Percentiles rank a stretch among this genome's conserved stretches.
Conservation (phyloP, 2,113 vertebrate genomes). For the Excalfactoria chinensis region DNA sequence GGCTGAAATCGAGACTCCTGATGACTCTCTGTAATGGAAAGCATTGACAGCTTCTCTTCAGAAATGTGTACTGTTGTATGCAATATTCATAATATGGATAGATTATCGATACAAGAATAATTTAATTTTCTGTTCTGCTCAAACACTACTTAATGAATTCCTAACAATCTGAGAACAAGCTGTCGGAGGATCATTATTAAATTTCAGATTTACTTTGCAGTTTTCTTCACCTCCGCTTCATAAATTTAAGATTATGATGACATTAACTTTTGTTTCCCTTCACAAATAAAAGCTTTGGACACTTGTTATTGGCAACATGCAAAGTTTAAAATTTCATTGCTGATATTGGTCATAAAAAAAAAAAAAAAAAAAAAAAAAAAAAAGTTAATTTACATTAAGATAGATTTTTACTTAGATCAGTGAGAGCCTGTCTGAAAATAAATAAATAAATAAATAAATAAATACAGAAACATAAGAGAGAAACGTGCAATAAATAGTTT, state of each 20-base stretch:
- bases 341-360: background rate
- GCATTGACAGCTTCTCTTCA: conserved; percentile 67
- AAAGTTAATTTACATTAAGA: conserved; percentile 6
- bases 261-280: conserved; percentile 64
- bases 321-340: conserved; percentile 28
- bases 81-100: conserved; percentile 76
- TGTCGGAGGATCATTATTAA: conserved; percentile 70
- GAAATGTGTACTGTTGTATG: conserved; percentile 64
- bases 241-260: conserved; percentile 67
- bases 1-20: conserved; percentile 68
- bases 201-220: conserved; percentile 72
- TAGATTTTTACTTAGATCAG: conserved; percentile 12
- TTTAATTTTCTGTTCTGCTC: conserved; percentile 76
- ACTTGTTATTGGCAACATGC: conserved; percentile 14
- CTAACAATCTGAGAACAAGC: conserved; percentile 73
- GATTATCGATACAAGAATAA: conserved; percentile 74
- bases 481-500: background rate
- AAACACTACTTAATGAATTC: conserved; percentile 79
- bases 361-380: no score
- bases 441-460: conserved; percentile 43
- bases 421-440: background rate
- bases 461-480: background rate
- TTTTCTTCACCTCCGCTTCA: conserved; percentile 67
- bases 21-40: conserved; percentile 74
- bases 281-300: conserved; percentile 17